Evolutionary conservation across 2,113 vertebrate genomes (phyloP).

Genomic region (Spea multiplicata): DNA sequence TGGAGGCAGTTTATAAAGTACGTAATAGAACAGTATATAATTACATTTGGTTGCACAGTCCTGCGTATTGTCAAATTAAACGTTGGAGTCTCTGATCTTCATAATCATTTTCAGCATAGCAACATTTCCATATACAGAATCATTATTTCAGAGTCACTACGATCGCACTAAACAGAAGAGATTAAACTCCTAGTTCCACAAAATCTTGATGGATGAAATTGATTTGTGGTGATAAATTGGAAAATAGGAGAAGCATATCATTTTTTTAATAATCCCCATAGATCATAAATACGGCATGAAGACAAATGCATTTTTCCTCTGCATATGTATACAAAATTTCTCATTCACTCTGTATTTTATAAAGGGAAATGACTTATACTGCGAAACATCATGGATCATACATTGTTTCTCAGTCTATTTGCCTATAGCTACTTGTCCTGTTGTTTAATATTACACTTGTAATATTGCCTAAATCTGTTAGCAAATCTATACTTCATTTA

Average conservation of each 20-base stretch:
- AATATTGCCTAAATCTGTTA: no score
- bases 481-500: no score
- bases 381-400: not conserved
- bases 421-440: no score
- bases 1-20: slow-evolving; percentile 16
- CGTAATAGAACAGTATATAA: slow-evolving; percentile 12
- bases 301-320: slow-evolving; percentile 10
- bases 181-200: slow-evolving; percentile 25
- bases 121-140: slow-evolving; percentile 22
- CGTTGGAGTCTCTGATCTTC: slow-evolving; percentile 18
- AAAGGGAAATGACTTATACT: not conserved
- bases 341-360: not conserved
- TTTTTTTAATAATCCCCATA: slow-evolving; percentile 13
- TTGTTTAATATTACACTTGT: no score
- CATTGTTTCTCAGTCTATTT: not conserved
- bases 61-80: slow-evolving; percentile 29
- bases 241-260: slow-evolving; percentile 7
- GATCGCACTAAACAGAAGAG: slow-evolving; percentile 17
- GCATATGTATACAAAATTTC: not conserved
- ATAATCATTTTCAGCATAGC: slow-evolving; percentile 30
- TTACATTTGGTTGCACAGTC: slow-evolving; percentile 17
- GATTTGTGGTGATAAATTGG: slow-evolving; percentile 19
- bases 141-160: slow-evolving; percentile 28
- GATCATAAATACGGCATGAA: slow-evolving; percentile 27
- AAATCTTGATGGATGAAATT: slow-evolving; percentile 25